These are phyloP conservation scores for Protobothrops mucrosquamatus DNA, from an alignment of 2,113 vertebrate genomes.

Conservation along the genomic window DNA sequence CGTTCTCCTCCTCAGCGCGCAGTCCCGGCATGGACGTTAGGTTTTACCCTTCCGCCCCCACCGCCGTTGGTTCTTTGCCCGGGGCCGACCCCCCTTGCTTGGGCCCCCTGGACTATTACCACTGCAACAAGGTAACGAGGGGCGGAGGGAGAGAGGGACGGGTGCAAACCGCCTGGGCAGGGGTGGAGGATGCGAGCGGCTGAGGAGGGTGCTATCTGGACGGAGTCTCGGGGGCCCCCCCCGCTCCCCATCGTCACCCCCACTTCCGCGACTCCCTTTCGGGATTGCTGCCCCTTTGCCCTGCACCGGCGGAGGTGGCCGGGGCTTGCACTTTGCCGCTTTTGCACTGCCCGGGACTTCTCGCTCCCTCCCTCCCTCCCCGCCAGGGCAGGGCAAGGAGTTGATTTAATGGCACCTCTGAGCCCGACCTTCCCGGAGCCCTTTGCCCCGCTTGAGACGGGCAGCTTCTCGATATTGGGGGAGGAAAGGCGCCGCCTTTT, in stretches of 20 bases:
- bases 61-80: conserved; percentile 90
- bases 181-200: not conserved
- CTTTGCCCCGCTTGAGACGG: conserved; percentile 7
- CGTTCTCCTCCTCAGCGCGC: conserved; percentile 42
- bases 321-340: not conserved
- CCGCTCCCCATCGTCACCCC: not conserved
- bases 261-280: not conserved
- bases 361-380: not conserved
- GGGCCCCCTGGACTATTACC: conserved; percentile 93
- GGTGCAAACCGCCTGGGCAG: not conserved
- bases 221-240: not conserved
- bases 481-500: not conserved
- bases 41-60: conserved; percentile 93
- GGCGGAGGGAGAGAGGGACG: not conserved
- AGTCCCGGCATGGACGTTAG: conserved; percentile 88
- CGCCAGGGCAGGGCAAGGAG: conserved; percentile 30
- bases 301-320: not conserved
- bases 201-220: not conserved
- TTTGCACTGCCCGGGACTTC: not conserved
- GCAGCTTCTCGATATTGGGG: not conserved
- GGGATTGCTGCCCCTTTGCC: not conserved
- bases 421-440: not conserved
- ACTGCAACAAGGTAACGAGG: conserved; percentile 92
- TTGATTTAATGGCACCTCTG: not conserved
- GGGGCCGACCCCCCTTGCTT: conserved; percentile 87